Evolutionary conservation across 2,113 vertebrate genomes (phyloP).

Genomic region (Enhydra lutris): DNA sequence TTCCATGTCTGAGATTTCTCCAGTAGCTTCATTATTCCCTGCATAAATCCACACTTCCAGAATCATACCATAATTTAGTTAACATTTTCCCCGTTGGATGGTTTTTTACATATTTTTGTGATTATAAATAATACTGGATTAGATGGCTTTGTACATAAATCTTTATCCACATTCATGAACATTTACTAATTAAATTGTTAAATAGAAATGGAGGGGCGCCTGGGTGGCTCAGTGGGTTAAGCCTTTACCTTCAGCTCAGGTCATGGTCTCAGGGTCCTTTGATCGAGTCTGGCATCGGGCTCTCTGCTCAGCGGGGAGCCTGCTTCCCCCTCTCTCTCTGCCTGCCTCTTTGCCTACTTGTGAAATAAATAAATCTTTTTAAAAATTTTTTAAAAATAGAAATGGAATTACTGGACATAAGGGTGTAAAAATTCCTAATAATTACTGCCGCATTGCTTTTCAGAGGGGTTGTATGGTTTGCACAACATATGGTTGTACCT

Average conservation of each 20-base stretch:
- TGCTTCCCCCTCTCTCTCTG: no score
- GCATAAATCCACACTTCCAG: not conserved
- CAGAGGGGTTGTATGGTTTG: not conserved
- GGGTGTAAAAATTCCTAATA: not conserved
- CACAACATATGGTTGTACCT: not conserved
- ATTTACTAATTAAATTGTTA: not conserved
- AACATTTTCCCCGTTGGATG: not conserved
- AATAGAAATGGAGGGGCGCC: not conserved
- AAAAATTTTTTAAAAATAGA: not conserved
- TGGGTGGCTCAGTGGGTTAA: no score
- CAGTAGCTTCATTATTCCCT: not conserved
- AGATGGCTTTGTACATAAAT: not conserved
- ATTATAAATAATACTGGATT: not conserved
- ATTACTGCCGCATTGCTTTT: not conserved
- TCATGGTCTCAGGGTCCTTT: no score
- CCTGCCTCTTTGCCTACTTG: no score
- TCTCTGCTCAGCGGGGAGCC: no score
- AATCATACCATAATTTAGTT: not conserved
- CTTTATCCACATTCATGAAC: not conserved
- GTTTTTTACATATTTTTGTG: not conserved
- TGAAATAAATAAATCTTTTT: no score
- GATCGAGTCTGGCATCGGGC: accelerated
- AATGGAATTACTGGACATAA: not conserved
- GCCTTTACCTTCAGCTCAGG: no score
- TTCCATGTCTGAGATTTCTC: not conserved